Base-by-base conservation (phyloP, 2,888 invertebrate species). In the Lithophane semibrunnea region DNA sequence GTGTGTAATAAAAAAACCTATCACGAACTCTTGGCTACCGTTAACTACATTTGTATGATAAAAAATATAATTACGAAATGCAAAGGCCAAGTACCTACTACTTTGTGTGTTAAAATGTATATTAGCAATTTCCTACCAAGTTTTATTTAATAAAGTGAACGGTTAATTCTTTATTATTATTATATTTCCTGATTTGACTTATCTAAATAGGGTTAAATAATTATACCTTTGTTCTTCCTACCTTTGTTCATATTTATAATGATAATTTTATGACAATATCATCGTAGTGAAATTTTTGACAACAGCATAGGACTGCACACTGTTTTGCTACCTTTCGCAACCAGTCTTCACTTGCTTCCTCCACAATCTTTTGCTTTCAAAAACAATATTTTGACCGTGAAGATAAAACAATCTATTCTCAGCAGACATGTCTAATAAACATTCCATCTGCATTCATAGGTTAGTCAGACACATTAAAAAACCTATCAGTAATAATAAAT, bases 61-160 rank as follows among this genome's bases (percentile, higher is more conserved):
- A 60, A 75, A 80, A 75, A 67, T 64, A 68, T 74, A 76, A 85
- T 85, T 75, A 85, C 61, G 29, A 85, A 83, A 82, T 85, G 13
- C 37, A 65, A 84, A 86, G 83, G 83, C 69, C 83, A 82, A 24
- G 54, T 60, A 21, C 18, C 8, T 7, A 60, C 47, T 63, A 54
- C 68, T 72, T 75, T 71, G 47, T 68, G 52, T 42, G 16, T 77
- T 61, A 42, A 77, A 81, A 73, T 64, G n/a, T 77, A 56, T 49
- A 68, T 16, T 73, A 67, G 70, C 61, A 47, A 82, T 76, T 83
- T 85, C 86, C 86, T 76, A 67, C 29, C 52, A n/a, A 12, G 18
- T 74, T 80, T 72, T 84, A 79, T 67, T 70, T 29, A n/a, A n/a
- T 37, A 7, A 66, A 68, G 69, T 63, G 64, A 83, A 72, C 73